phyloP scores from a whole-genome alignment of 1,140 invertebrate genomes.

The Aphidius ervi region DNA sequence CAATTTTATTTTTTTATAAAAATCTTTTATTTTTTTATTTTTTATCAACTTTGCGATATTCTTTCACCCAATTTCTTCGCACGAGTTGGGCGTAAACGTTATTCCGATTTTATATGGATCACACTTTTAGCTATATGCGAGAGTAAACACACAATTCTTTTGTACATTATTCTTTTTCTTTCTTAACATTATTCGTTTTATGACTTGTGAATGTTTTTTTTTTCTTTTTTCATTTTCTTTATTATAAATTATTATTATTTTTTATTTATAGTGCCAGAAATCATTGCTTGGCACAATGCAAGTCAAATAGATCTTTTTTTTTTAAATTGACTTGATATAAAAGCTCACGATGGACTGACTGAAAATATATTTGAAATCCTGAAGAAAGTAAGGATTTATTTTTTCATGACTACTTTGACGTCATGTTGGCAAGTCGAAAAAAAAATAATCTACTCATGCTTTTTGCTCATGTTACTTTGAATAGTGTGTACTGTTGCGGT shows the following conservation, averaged over 20 bases:
- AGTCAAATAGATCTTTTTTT: neutral
- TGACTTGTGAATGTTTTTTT: neutral
- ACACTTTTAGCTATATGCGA: neutral
- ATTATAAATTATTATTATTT: slow-evolving; percentile 11
- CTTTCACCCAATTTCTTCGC: slow-evolving; percentile 18
- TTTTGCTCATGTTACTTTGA: too few relatives aligned
- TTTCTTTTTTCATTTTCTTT: neutral
- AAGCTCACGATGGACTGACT: too few relatives aligned
- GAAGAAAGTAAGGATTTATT: too few relatives aligned
- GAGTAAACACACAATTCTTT: neutral
- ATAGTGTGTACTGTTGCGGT: too few relatives aligned
- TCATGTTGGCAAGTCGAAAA: too few relatives aligned
- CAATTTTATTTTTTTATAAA: neutral
- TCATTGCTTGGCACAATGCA: slow-evolving; percentile 12
- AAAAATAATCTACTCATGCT: too few relatives aligned
- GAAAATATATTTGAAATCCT: too few relatives aligned
- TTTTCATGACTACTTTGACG: too few relatives aligned
- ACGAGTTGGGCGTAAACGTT: slow-evolving; percentile 18
- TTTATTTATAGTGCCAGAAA: slow-evolving; percentile 11
- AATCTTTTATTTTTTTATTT: slow-evolving; percentile 1
- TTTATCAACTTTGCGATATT: slow-evolving; percentile 18
- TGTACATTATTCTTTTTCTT: neutral
- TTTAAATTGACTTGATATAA: too few relatives aligned
- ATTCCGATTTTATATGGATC: slow-evolving; percentile 13
- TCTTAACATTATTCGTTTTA: too few relatives aligned